Base-by-base conservation (phyloP, 1,140 invertebrate genomes). In the Zaprionus africanus region DNA sequence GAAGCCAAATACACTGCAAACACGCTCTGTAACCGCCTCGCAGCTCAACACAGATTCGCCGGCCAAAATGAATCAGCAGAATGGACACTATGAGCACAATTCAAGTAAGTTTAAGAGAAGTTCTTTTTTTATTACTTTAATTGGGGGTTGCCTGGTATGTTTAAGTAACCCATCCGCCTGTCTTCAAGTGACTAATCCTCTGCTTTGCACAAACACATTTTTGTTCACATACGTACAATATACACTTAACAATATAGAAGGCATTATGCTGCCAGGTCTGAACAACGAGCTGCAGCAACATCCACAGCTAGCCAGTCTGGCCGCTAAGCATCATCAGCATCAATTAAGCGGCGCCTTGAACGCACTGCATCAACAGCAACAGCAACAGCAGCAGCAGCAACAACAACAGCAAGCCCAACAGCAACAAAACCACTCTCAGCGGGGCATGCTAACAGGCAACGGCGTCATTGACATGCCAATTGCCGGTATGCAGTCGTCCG, bases 1-100 rank as follows among this genome's bases (percentile, higher is more conserved):
- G 4, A 93, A 92, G 51, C 91, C 92, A 43, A 93, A 92, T 56
- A 98, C 97, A 7, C 94, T 98, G 67, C 97, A 98, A 93, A 98
- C 97, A 9, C 95, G 97, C 83, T 97, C 97, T 57, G 97, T 98
- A 2, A 98, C 97, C 1, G 97, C 97, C 53, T 98, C 97, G 12
- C 97, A 98, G 93, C 92, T 98, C 34, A 97, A 96, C 62, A 97
- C 96, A 1, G 96, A 97, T 92, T 97, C 96, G 34, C 96, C 96
- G 17, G 96, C 96, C 76, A 96, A 96, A 93, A 95, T 96, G 94
- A 92, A 92, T 70, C 94, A 94, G 81, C 92, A 93, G 63, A 96
- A 96, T 86, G 96, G 96, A 11, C 96, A 96, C 91, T 96, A 96
- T 85, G 95, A 96, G 68, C 94, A 95, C 78, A 94, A 95, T 76